These are phyloP conservation scores for Unio pictorum DNA, from an alignment of 2,888 invertebrate genomes.

Conservation along the genomic window DNA sequence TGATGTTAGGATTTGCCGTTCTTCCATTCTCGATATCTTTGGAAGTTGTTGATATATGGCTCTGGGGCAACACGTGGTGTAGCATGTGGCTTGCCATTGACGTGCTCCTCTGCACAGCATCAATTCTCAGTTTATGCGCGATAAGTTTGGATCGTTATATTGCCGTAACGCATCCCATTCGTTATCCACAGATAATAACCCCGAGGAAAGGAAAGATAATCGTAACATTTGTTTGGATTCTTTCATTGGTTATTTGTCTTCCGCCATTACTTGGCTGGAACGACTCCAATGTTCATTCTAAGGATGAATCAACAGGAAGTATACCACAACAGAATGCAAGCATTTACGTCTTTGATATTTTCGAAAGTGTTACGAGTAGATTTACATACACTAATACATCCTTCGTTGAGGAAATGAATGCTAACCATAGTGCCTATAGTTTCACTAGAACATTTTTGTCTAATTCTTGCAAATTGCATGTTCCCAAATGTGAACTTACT, in stretches of 20 bases:
- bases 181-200: slow-evolving; percentile 77
- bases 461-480: slow-evolving; percentile 14
- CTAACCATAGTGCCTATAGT: slow-evolving; percentile 2
- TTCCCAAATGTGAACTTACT: slow-evolving; percentile 52
- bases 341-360: no score
- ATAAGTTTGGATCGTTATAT: slow-evolving; percentile 96
- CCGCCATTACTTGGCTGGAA: slow-evolving; percentile 91
- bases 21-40: slow-evolving; percentile 99
- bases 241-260: slow-evolving; percentile 95
- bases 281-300: slow-evolving; percentile 18
- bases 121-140: slow-evolving; percentile 97
- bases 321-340: no score
- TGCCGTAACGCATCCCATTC: slow-evolving; percentile 73
- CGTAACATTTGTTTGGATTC: slow-evolving; percentile 92
- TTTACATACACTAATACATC: no score
- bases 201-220: slow-evolving; percentile 74
- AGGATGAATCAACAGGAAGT: neutral
- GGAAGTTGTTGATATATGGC: slow-evolving; percentile 97
- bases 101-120: slow-evolving; percentile 99
- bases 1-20: slow-evolving; percentile 95
- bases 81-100: slow-evolving; percentile 99
- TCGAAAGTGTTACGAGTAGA: no score
- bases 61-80: slow-evolving; percentile 95
- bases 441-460: neutral
- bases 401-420: neutral